Conservation (phyloP, 1,140 invertebrate genomes). For the Hydropsyche tenuis region DNA sequence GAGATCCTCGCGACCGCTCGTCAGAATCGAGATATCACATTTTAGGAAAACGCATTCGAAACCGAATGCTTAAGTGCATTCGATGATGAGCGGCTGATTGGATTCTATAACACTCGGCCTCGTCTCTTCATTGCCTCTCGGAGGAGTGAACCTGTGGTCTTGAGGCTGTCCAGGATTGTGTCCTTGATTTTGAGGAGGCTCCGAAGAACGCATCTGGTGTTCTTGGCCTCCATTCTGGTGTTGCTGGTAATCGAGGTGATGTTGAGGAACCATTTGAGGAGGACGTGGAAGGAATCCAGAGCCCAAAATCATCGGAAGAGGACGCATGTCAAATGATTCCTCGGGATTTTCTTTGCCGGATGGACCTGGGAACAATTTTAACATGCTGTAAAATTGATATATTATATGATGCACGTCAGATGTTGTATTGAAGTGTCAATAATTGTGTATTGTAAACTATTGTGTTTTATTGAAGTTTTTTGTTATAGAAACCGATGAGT, state of each 20-base stretch:
- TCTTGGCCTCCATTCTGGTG: constrained; percentile 26
- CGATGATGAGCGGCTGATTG: constrained; percentile 84
- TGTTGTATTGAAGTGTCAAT: no score
- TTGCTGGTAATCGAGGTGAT: constrained; percentile 53
- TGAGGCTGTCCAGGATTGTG: constrained; percentile 39
- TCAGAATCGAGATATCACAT: constrained; percentile 17
- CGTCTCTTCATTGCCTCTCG: constrained; percentile 68
- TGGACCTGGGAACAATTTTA: constrained; percentile 51
- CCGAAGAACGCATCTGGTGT: constrained; percentile 26
- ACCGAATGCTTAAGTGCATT: constrained; percentile 74
- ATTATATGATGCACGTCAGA: no score
- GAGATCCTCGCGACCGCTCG: background rate
- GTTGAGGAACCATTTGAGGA: constrained; percentile 39
- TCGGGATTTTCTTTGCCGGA: constrained; percentile 57
- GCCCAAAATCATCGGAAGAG: constrained; percentile 50
- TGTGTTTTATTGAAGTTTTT: no score
- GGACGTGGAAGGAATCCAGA: constrained; percentile 43
- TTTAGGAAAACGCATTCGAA: background rate
- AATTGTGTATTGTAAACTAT: no score
- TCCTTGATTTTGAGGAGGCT: constrained; percentile 52
- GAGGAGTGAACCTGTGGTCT: constrained; percentile 54
- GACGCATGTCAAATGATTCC: constrained; percentile 55
- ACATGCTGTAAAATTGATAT: no score
- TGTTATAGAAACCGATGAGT: no score
- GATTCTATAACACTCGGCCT: constrained; percentile 84